Base-by-base conservation (phyloP, 2,797 vertebrate species). In the Carcharodon carcharias region DNA sequence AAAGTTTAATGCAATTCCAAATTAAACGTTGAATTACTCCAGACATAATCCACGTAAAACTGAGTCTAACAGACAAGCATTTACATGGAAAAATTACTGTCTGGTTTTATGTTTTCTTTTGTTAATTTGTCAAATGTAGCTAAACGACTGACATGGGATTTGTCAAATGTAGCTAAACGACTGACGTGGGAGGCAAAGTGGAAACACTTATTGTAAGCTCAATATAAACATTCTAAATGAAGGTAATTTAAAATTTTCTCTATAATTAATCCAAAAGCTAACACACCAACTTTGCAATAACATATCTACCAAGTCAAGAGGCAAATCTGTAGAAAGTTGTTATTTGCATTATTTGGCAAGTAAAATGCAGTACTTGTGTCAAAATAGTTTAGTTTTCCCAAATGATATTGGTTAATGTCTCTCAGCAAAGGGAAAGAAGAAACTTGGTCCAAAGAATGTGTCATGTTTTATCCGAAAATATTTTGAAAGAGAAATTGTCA, bases 321-420 rank as follows among this genome's bases (percentile, higher is more conserved):
- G 2, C 56, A 95, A 28, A 54, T 73, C 4, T 73, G 28, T 95
- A 56, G 67, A 95, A 73, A 71, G 69, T 73, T 73, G 94, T 56
- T 95, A 95, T 93, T 93, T 93, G 63, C 61, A 93, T 93, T 93
- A 65, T 95, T 95, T 95, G 94, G 94, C 94, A 73, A 95, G 67
- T 54, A 31, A 95, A 95, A 7, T 73, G 54, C 67, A 54, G 45
- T 54, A n/a, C 50, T 56, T 21, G 28, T 35, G 67, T 73, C 50
- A 73, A 14, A 73, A 95, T 73, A 73, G 11, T 95, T 95, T 95
- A 31, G 67, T 95, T 73, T 54, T 91, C 14, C 28, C 28, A 67
- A 95, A 69, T 71, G 28, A 54, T 18, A 95, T 95, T 54, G 35
- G 6, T 56, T 50, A 95, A 95, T 45, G 23, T 61, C 28, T 91